Conservation (phyloP, 2,888 invertebrate genomes). For the Nowickia ferox region DNA sequence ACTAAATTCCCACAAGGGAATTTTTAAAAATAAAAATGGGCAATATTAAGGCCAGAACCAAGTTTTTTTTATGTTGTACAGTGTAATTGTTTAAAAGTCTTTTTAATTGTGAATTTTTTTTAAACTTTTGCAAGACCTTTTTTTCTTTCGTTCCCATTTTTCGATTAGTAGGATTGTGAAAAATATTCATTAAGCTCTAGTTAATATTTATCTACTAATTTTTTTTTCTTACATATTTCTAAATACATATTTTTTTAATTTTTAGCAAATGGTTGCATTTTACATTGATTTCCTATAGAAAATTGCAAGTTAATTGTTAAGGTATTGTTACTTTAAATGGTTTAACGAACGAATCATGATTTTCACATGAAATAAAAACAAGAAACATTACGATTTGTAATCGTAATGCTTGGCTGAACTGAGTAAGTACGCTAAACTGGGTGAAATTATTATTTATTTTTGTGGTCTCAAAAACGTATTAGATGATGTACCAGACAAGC, state of each 20-base stretch:
- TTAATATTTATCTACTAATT: constrained; percentile 22
- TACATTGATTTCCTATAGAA: constrained; percentile 35
- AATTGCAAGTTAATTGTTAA: background rate
- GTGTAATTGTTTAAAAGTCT: background rate
- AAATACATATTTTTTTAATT: background rate
- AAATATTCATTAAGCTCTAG: background rate
- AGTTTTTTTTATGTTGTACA: too few species aligned
- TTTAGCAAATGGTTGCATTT: background rate
- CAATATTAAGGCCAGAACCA: too few species aligned
- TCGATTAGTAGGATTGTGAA: background rate
- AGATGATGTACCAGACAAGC: background rate
- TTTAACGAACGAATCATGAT: constrained; percentile 18
- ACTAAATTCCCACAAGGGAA: too few species aligned
- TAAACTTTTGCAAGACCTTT: background rate
- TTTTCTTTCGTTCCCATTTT: background rate
- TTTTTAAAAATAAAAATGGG: too few species aligned
- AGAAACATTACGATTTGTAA: constrained; percentile 39
- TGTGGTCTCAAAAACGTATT: background rate
- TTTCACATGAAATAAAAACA: constrained; percentile 3
- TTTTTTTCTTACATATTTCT: constrained; percentile 1
- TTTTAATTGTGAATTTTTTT: background rate
- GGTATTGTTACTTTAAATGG: background rate
- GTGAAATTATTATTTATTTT: constrained; percentile 27
- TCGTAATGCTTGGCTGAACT: constrained; percentile 42
- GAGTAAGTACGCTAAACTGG: constrained; percentile 17